Percentiles rank a stretch among this genome's conserved stretches.
phyloP scores from a whole-genome alignment of 2,797 vertebrate genomes.

The Staurois parvus region DNA sequence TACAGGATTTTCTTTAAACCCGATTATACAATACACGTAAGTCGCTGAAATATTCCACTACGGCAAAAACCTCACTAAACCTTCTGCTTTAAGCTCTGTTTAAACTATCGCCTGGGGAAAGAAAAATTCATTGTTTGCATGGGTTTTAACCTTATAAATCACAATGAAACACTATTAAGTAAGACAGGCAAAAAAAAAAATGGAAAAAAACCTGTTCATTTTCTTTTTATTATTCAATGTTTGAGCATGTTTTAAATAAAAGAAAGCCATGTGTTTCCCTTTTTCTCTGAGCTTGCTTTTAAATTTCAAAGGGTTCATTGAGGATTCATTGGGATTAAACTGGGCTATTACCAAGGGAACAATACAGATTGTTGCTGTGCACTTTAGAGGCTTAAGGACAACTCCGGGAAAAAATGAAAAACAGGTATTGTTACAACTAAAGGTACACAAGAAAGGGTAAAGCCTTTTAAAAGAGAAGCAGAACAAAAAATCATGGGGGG shows the following conservation, averaged over 20 bases:
- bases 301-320: background rate
- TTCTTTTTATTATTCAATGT: conserved; percentile 10
- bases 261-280: conserved; percentile 24
- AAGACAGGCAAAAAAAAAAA: background rate
- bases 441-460: too few species aligned
- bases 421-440: too few species aligned
- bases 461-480: too few species aligned
- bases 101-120: background rate
- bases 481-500: too few species aligned
- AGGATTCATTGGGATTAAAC: background rate
- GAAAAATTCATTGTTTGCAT: conserved; percentile 6
- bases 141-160: background rate
- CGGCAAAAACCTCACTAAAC: background rate
- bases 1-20: too few species aligned
- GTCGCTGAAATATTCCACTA: too few species aligned
- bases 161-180: conserved; percentile 14
- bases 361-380: background rate
- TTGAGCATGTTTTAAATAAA: too few species aligned
- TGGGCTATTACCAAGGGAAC: background rate
- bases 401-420: too few species aligned
- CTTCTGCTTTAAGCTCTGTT: background rate
- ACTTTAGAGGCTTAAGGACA: too few species aligned
- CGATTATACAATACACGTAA: too few species aligned
- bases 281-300: background rate
- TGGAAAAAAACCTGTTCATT: conserved; percentile 19